phyloP scores from a whole-genome alignment of 2,113 vertebrate genomes.

The Ranitomeya variabilis region DNA sequence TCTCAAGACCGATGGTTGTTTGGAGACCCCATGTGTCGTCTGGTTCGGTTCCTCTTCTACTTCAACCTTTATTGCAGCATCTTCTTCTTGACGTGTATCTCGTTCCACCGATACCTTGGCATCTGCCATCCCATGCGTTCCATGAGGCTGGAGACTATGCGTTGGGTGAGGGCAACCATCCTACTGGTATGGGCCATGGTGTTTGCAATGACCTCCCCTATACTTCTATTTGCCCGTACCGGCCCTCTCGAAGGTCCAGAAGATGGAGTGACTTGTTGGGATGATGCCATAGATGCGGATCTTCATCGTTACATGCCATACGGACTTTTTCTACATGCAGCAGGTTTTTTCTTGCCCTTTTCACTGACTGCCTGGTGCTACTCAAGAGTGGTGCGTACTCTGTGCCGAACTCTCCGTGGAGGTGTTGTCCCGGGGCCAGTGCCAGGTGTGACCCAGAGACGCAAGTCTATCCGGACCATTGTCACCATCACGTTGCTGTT shows the following conservation, averaged over 20 bases:
- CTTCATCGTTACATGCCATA: conserved; percentile 79
- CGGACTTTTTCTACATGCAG: conserved; percentile 75
- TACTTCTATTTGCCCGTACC: conserved; percentile 79
- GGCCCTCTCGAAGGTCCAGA: conserved; percentile 62
- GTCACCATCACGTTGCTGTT: conserved; percentile 79
- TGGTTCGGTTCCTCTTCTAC: conserved; percentile 85
- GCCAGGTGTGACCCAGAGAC: conserved; percentile 70
- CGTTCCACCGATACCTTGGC: conserved; percentile 82
- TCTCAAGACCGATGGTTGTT: conserved; percentile 83
- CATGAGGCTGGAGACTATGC: conserved; percentile 76
- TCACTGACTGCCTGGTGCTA: conserved; percentile 81
- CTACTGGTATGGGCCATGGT: conserved; percentile 78
- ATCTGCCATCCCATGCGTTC: conserved; percentile 71
- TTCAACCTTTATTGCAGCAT: conserved; percentile 91
- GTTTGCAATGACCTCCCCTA: conserved; percentile 77
- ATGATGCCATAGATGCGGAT: conserved; percentile 77
- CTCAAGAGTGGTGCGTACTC: conserved; percentile 76
- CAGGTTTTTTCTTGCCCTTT: conserved; percentile 79
- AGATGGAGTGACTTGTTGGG: conserved; percentile 76
- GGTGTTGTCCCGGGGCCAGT: conserved; percentile 60
- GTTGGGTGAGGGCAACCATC: conserved; percentile 74
- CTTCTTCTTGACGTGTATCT: conserved; percentile 88
- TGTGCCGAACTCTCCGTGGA: conserved; percentile 72
- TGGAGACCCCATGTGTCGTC: conserved; percentile 85
- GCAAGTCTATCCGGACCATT: conserved; percentile 80